These are phyloP conservation scores for Eupeodes corollae DNA, from an alignment of 1,140 invertebrate species.

Conservation along the genomic window DNA sequence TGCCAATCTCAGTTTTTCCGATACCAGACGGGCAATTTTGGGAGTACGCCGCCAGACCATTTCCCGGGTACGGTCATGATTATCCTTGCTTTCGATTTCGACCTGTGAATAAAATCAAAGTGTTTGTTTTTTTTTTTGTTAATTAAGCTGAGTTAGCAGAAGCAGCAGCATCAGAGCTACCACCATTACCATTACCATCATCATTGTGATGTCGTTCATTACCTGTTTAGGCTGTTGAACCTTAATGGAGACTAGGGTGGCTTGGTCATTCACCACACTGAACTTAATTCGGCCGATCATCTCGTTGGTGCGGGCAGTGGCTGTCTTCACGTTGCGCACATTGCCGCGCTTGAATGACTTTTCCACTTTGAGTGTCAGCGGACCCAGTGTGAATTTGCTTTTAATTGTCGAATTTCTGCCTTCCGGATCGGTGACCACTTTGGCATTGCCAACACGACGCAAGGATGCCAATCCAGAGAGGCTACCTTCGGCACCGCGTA, in stretches of 20 bases:
- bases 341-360: slow-evolving; percentile 65
- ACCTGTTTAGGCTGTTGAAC: slow-evolving; percentile 78
- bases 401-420: slow-evolving; percentile 60
- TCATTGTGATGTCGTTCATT: slow-evolving; percentile 10
- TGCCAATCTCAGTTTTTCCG: slow-evolving; percentile 61
- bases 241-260: slow-evolving; percentile 67
- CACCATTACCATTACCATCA: neutral
- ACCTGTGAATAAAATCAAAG: slow-evolving; percentile 44
- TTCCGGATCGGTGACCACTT: slow-evolving; percentile 62
- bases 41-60: slow-evolving; percentile 69
- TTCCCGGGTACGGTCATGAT: slow-evolving; percentile 70
- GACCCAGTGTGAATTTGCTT: slow-evolving; percentile 67
- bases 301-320: slow-evolving; percentile 71
- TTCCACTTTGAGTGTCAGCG: slow-evolving; percentile 64
- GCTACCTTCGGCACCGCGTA: slow-evolving; percentile 56
- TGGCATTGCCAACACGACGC: slow-evolving; percentile 62
- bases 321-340: slow-evolving; percentile 63
- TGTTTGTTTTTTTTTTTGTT: too few relatives aligned
- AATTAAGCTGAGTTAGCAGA: too few relatives aligned
- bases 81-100: slow-evolving; percentile 63
- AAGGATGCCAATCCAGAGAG: slow-evolving; percentile 65
- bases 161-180: neutral
- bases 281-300: slow-evolving; percentile 69
- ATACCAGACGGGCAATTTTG: slow-evolving; percentile 68
- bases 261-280: slow-evolving; percentile 60